Base-by-base conservation (phyloP, 2,888 invertebrate genomes). In the Octodonta nipae region DNA sequence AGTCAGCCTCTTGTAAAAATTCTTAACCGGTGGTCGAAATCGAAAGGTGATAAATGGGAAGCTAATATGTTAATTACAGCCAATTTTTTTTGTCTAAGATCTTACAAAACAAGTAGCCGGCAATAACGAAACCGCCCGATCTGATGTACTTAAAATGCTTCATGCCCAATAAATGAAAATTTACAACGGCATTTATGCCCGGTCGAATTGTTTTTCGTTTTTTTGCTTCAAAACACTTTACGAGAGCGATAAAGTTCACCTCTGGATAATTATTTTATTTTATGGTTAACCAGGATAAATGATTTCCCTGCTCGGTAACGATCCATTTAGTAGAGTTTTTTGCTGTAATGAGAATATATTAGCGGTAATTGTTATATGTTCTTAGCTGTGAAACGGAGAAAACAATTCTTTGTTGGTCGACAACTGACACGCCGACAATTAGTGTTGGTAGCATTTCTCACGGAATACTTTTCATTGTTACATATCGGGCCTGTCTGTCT, bases 111-210 rank as follows among this genome's bases (percentile, higher is more conserved):
- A n/a, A n/a, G n/a, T n/a, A n/a, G n/a, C n/a, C n/a, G n/a, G n/a
- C n/a, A n/a, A n/a, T n/a, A n/a, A n/a, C n/a, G n/a, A n/a, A n/a
- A n/a, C n/a, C n/a, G n/a, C n/a, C n/a, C n/a, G n/a, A n/a, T n/a
- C n/a, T n/a, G n/a, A n/a, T n/a, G n/a, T 3, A 37, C 40, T 43
- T 37, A 39, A 43, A 35, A 37, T 39, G 29, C 39, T 39, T 33
- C 33, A 32, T 40, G 38, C 40, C 38, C 42, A 38, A 44, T 41
- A 44, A 45, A 39, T 34, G 37, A 37, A 43, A 44, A 46, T 46
- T 46, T 46, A 44, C 42, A 39, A 38, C 41, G 29, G 32, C 29
- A 22, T 22, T 22, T 22, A 22, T 22, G 22, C n/a, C n/a, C n/a
- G n/a, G n/a, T n/a, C n/a, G n/a, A n/a, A n/a, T n/a, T n/a, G n/a